These are phyloP conservation scores for Nymphalis urticae DNA, from an alignment of 2,888 invertebrate species.

Conservation along the genomic window DNA sequence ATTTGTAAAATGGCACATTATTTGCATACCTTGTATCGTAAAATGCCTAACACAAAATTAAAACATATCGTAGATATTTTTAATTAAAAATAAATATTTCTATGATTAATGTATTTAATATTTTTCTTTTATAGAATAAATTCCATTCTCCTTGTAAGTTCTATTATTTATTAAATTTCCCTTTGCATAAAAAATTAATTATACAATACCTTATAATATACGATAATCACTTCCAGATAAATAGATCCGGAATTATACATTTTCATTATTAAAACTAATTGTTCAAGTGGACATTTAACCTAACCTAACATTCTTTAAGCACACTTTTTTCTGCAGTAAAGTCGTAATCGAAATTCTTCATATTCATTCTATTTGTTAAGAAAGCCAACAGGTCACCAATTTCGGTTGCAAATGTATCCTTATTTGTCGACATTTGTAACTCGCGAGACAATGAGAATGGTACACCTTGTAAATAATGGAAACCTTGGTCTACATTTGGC, in stretches of 20 bases:
- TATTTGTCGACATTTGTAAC: conserved; percentile 70
- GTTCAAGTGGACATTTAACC: background rate
- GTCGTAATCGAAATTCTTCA: conserved; percentile 73
- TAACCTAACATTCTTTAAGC: conserved; percentile 71
- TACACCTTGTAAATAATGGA: conserved; percentile 79
- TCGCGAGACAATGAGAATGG: conserved; percentile 78
- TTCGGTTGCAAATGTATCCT: conserved; percentile 74
- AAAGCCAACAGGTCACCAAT: conserved; percentile 78
- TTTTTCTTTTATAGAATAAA: conserved; percentile 4
- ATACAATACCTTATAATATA: background rate
- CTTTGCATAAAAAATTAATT: background rate
- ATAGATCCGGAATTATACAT: background rate
- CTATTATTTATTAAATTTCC: background rate
- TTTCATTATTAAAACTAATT: background rate
- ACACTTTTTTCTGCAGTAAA: conserved; percentile 81
- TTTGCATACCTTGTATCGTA: background rate
- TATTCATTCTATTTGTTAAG: conserved; percentile 69
- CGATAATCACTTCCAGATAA: background rate
- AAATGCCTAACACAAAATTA: conserved; percentile 3
- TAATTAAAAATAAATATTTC: background rate
- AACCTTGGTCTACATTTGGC: conserved; percentile 53
- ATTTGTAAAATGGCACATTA: conserved; percentile 6
- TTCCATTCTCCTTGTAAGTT: background rate
- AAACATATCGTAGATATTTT: conserved; percentile 8
- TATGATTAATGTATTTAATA: conserved; percentile 7